Percentiles rank a stretch among this genome's conserved stretches.
Conservation (phyloP, 2,113 vertebrate genomes). For the Glareola pratincola region DNA sequence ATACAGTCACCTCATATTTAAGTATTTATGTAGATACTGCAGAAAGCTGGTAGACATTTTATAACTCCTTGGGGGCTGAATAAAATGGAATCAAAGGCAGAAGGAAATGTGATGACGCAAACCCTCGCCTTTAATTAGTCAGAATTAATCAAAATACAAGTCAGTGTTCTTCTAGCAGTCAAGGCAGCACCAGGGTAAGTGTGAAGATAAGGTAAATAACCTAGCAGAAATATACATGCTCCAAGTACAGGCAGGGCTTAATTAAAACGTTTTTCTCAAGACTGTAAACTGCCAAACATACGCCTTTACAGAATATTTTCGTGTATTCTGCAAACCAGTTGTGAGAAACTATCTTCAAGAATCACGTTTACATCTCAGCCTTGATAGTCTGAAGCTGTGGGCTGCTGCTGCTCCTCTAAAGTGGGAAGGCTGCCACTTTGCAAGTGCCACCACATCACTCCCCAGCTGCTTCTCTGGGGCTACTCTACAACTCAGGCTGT, state of each 20-base stretch:
- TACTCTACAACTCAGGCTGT: neutral
- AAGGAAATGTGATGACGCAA: slow-evolving; percentile 13
- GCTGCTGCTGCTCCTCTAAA: neutral
- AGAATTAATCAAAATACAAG: slow-evolving; percentile 15
- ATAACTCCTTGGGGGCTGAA: neutral
- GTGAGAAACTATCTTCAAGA: neutral
- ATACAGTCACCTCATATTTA: neutral
- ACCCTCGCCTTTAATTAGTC: neutral
- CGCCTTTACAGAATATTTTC: neutral
- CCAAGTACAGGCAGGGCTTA: neutral
- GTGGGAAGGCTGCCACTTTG: neutral
- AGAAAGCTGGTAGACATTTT: slow-evolving; percentile 5
- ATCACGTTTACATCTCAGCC: neutral
- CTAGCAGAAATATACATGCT: neutral
- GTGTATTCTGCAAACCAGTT: neutral
- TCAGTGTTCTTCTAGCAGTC: neutral
- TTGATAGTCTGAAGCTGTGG: neutral
- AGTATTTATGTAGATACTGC: slow-evolving; percentile 3
- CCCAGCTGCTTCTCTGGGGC: neutral
- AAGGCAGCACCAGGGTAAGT: neutral
- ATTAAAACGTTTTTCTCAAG: neutral
- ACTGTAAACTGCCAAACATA: neutral
- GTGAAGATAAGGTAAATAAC: neutral
- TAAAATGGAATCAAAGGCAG: slow-evolving; percentile 31
- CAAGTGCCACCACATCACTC: neutral